Evolutionary conservation across 2,113 vertebrate genomes (phyloP), one percentile per base, ranked within the genome.

Genomic region (Leiothrix lutea): DNA sequence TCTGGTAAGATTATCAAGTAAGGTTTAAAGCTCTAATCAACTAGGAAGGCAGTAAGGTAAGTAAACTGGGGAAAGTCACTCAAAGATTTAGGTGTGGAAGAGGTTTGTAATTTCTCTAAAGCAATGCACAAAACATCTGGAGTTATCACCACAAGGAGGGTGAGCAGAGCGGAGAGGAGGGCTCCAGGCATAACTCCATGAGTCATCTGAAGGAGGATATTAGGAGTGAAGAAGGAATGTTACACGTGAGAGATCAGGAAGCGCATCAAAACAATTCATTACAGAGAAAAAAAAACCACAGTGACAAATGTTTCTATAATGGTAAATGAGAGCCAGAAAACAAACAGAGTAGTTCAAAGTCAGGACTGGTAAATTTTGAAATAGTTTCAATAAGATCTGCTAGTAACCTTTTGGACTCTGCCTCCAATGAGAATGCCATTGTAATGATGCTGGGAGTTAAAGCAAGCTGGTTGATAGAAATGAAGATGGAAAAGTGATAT

Each of bases 121-220:
- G 19, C 13, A 88, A 70, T 13, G 17, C 8, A n/a, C 11, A 73
- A 44, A 33, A 8, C 4, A 31, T 70, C 36, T 83, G 60, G 64
- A 66, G 23, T 70, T 57, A 66, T 8, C 15, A 29, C 12, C 38
- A 25, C 8, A 70, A 65, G 45, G 28, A 86, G 84, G 21, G 29
- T 65, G 31, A 28, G 18, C 20, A 80, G 47, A 70, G 31, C 2
- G 18, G 33, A 73, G 64, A 62, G 11, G 12, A 94, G 12, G 8
- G 14, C 22, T 92, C 25, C 65, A 54, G 38, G 62, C 42, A 13
- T 24, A 80, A 48, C 38, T 74, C 72, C 65, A 60, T 92, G 51
- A 96, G 81, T 96, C 80, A 89, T 47, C 66, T 77, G 51, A 70
- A 54, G 69, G 69, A 88, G 44, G 38, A 54, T 54, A 35, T 66